phyloP scores from a whole-genome alignment of 2,797 vertebrate genomes.

The Myotis vivesi region DNA sequence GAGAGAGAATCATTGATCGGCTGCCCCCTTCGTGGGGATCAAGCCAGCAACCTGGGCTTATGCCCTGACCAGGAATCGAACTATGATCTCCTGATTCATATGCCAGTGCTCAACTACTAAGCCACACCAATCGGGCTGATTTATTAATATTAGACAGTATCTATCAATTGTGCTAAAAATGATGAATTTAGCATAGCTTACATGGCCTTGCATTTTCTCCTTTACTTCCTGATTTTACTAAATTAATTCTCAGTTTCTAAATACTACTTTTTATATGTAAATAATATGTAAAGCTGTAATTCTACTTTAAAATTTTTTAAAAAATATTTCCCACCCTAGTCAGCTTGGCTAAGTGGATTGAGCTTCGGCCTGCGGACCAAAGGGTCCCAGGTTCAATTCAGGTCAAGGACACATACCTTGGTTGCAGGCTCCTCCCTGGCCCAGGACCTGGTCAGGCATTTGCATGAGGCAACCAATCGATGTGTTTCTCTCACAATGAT shows the following conservation, averaged over 20 bases:
- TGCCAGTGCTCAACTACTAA: background rate
- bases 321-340: too few relatives aligned
- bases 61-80: background rate
- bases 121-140: background rate
- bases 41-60: background rate
- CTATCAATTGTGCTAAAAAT: background rate
- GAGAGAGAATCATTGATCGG: background rate
- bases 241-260: background rate
- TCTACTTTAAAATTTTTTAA: background rate
- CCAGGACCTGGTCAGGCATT: too few relatives aligned
- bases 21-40: background rate
- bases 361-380: too few relatives aligned
- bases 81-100: background rate
- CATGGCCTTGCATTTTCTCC: background rate
- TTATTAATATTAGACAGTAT: background rate
- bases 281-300: background rate
- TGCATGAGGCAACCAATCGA: too few relatives aligned
- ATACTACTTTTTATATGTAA: background rate
- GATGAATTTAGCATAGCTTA: background rate
- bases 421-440: too few relatives aligned
- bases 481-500: too few relatives aligned
- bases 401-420: too few relatives aligned
- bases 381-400: too few relatives aligned
- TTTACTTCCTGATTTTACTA: slow-evolving; percentile 5
- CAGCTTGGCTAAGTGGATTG: too few relatives aligned